Base-by-base conservation (phyloP, 1,140 invertebrate genomes). In the Lordiphosa stackelbergi region DNA sequence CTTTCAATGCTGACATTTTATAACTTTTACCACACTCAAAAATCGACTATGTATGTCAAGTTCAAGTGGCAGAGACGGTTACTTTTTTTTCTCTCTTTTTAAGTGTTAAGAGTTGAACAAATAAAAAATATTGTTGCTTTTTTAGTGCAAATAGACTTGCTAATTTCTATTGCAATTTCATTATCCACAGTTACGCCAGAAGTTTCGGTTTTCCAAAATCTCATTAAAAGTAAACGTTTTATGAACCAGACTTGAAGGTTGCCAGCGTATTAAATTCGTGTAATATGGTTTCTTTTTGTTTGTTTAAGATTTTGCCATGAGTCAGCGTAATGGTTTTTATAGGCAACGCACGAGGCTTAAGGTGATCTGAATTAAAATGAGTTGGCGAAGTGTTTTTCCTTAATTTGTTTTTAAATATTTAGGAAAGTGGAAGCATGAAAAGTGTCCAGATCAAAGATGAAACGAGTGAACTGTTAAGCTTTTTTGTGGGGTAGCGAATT, bases 41-140 rank as follows among this genome's bases (percentile, higher is more conserved):
- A 55, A 38, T 13, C 5, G 35, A n/a, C 43, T 57, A 83, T 69
- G 74, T 83, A 53, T 83, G 77, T 83, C 77, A 83, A 83, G 77
- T 83, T 83, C 77, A 83, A 74, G 64, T 51, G 49, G 52, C 59
- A 45, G 47, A 57, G 56, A 46, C 56, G 56, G 59, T 69, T 40
- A 66, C 53, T 58, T 66, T 65, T 46, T 42, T 19, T 4, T 19
- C 19, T 51, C 54, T 51, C 28, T 43, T 53, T 69, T 52, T 24
- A 9, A 52, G 77, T 81, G 75, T 72, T 83, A 79, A 79, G 59
- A 71, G 41, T 71, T 53, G 53, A 51, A 52, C 55, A 64, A 68
- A 63, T 66, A 79, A 57, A 70, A 79, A 37, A 10, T 45, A 28
- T 40, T 19, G 40, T 41, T 53, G 12, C 13, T 35, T 53, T 60